Evolutionary conservation across 2,113 vertebrate species (phyloP), one percentile per base, ranked within the genome.

Genomic region (Scophthalmus maximus): DNA sequence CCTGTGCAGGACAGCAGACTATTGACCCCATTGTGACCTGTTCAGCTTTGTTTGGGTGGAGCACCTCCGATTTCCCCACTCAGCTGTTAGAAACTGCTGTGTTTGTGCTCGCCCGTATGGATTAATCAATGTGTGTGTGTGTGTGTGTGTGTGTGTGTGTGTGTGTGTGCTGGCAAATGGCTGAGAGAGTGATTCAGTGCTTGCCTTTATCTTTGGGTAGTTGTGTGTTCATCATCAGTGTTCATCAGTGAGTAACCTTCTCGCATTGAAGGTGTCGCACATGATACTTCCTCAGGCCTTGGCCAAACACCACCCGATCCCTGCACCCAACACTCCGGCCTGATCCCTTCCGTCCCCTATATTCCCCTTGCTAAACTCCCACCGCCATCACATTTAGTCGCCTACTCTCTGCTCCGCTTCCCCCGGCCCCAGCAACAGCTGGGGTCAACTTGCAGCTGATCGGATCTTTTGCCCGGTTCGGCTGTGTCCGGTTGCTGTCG

Each of bases 281-380:
- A 73, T 79, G 91, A 93, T 93, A 94, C 91, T 93, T 94, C 92
- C 93, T 92, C 85, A 90, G 77, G 86, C 84, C 67, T 85, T 70
- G 87, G 84, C 89, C 89, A 91, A 90, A 91, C 88, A 91, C 82
- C 86, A 93, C 83, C 82, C 23, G 84, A 93, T 92, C 92, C 82
- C 36, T 15, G 5, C 36, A 40, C 36, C 36, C 36, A 40, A 40
- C 36, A 15, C 76, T 79, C 67, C 68, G 63, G 71, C 47, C 70
- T 73, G 82, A 87, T 88, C 79, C 82, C 78, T 66, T 83, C 67
- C 66, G 86, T 88, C 76, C 81, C 75, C 57, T 42, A 65, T 79
- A 77, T 81, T 83, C 73, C 71, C 76, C 72, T 82, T 36, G 79
- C 75, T 68, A 27, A 68, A 34, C 73, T 66, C 77, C 66, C 52